Conservation (phyloP, 2,888 invertebrate genomes). For the Chrysolina oricalcia region DNA sequence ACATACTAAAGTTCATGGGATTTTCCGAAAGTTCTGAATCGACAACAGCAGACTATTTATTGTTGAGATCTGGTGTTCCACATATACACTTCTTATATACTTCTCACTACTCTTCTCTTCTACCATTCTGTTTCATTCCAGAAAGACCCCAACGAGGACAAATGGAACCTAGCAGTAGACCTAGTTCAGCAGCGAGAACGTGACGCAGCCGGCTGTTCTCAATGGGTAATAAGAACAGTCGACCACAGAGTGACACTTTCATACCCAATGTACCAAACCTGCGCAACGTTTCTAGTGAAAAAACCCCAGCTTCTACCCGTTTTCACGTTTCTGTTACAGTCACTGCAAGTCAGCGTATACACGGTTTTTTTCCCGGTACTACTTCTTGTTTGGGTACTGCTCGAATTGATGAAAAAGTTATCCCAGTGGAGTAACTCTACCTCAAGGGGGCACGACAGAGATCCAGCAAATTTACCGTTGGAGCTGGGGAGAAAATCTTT, state of each 20-base stretch:
- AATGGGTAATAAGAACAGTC: not conserved
- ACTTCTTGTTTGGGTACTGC: not conserved
- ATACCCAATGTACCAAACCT: not conserved
- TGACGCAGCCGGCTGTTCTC: not conserved
- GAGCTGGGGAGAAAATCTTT: not conserved
- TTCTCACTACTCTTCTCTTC: too few relatives aligned
- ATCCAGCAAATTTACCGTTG: not conserved
- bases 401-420: not conserved
- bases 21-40: too few relatives aligned
- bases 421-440: not conserved
- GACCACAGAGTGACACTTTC: not conserved
- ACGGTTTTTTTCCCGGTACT: not conserved
- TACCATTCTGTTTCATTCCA: not conserved
- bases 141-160: not conserved
- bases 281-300: slow-evolving; percentile 14
- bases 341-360: slow-evolving; percentile 2
- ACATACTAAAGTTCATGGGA: too few relatives aligned
- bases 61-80: too few relatives aligned
- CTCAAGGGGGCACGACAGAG: not conserved
- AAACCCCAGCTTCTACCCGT: not conserved
- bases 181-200: slow-evolving; percentile 10
- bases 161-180: not conserved
- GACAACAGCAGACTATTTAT: too few relatives aligned
- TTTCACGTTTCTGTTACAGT: not conserved
- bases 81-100: too few relatives aligned